A percentile compares a stretch with the other conserved stretches of the same genome.
Evolutionary conservation across 2,797 vertebrate genomes (phyloP).

Genomic region (Acanthornis magna): DNA sequence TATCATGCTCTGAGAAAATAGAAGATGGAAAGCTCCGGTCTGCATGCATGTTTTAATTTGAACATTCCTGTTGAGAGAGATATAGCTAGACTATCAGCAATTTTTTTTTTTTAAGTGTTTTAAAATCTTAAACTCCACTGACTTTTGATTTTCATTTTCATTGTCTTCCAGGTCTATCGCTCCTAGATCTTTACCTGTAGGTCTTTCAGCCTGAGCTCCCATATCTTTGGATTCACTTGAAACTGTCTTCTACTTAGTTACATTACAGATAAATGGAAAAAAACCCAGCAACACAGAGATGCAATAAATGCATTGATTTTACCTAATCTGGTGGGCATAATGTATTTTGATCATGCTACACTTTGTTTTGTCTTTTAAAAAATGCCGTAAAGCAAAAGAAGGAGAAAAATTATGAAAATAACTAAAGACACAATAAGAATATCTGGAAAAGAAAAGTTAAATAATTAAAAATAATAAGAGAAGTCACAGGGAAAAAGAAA

Average conservation of each 20-base stretch:
- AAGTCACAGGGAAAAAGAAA: neutral
- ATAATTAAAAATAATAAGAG: neutral
- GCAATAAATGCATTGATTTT: neutral
- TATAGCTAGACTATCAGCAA: neutral
- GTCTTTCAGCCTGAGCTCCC: neutral
- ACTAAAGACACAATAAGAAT: neutral
- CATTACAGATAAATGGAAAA: neutral
- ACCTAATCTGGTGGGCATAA: neutral
- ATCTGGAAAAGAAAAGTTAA: neutral
- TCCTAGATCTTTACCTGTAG: neutral
- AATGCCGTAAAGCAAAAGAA: fast-evolving
- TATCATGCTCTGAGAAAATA: neutral
- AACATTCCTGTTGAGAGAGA: neutral
- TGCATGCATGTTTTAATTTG: neutral
- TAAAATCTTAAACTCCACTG: neutral
- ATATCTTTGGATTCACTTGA: neutral
- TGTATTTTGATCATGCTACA: neutral
- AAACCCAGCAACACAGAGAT: neutral
- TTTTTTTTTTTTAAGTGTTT: neutral
- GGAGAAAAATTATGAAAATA: neutral
- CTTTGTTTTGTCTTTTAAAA: neutral
- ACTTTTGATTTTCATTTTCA: neutral
- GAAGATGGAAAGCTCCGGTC: neutral
- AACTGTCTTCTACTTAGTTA: neutral
- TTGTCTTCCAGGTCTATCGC: neutral